Base-by-base conservation (phyloP, 2,888 invertebrate genomes). In the Drymonia ruficornis region DNA sequence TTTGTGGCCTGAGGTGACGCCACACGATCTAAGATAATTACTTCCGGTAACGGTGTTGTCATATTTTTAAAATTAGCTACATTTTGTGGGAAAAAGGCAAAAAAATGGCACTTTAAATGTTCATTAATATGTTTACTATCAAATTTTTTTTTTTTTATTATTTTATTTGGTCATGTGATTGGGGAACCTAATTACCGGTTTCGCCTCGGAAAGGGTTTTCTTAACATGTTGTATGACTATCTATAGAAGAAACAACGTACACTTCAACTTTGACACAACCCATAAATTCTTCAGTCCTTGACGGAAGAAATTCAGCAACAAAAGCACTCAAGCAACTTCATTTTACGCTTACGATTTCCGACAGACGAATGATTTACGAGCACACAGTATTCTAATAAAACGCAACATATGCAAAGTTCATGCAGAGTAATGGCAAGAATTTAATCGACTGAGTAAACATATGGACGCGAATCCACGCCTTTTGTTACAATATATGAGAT, bases 381-480 rank as follows among this genome's bases (percentile, higher is more conserved):
- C 15, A 28, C 49, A 49, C 49, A 49, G 55, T 65, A 56, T 61
- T 61, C 61, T 62, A 67, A 63, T 67, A 72, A 72, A 71, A 70
- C 38, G 53, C 58, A 55, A 56, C 49, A 53, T 50, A 65, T 63
- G 66, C 60, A 64, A 59, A 67, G 59, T 70, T 65, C 61, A 72
- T 64, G 60, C 56, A 60, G 59, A 59, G 63, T 74, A 74, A 69
- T 62, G 70, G 64, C 56, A 55, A 49, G 59, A 65, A 63, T 63
- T 74, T 67, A 74, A 74, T 74, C 73, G 74, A 70, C 64, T 63
- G 72, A 61, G 63, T 65, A 63, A 72, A 74, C 74, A 74, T 74
- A 71, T 67, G 64, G 63, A 70, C 60, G 55, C 47, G 63, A 56
- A 65, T 67, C 58, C 52, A 42, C 61, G 66, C 61, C 67, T 70